Evolutionary conservation across 2,888 invertebrate species (phyloP), one percentile per base, ranked within the genome.

Genomic region (Pollenia amentaria): DNA sequence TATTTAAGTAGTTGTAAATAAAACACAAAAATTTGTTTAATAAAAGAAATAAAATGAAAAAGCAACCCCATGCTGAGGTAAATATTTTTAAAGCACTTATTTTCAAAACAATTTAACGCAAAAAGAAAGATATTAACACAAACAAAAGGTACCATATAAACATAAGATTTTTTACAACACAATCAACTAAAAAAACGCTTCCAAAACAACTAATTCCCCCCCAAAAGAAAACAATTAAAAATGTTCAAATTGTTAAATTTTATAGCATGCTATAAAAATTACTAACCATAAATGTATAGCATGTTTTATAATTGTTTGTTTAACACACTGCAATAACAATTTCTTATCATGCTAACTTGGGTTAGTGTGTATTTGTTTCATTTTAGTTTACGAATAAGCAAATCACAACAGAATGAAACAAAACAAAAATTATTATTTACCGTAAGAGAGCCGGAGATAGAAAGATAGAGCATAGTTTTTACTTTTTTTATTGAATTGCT

Each of bases 321-420:
- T 10, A 12, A 46, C 48, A 64, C 44, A 64, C 42, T 64, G 38
- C 10, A 60, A 18, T 9, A 62, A 64, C n/a, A 60, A 29, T 60
- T 48, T 9, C 14, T 67, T 60, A 60, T 65, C 70, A 11, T 42
- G 42, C 73, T 81, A 67, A 73, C n/a, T 81, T 73, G 51, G 46
- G 6, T 67, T 44, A 67, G 60, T 67, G 48, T 57, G 14, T 48
- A 10, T 53, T 40, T 14, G 9, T 9, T 21, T 57, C 4, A 42
- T 2, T 57, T 78, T 79, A 75, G 79, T 86, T 86, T 83, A 86
- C 79, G 75, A 86, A 83, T 62, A 67, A 80, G 72, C 10, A 62
- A 21, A 80, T 38, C 76, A 80, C 73, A 87, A 85, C 77, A 85
- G 16, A 81, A 81, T 18, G 38, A 62, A 69, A 18, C 21, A 72